Conservation (phyloP, 1,140 invertebrate species). For the Marisa cornuarietis region DNA sequence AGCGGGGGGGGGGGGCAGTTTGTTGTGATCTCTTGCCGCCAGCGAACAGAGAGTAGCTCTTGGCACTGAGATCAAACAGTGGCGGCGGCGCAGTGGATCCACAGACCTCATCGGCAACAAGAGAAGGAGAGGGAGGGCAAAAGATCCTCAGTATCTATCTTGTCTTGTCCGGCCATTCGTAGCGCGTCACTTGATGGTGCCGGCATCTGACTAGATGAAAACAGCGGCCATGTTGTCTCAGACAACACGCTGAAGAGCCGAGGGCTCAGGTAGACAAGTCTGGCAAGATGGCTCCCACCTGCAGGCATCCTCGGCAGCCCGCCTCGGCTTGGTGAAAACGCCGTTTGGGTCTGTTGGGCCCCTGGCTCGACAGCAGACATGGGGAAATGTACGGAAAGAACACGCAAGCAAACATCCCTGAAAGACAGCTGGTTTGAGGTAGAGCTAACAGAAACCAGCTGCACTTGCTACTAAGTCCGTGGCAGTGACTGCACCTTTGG, state of each 20-base stretch:
- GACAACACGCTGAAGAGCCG: slow-evolving; percentile 1
- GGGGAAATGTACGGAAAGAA: too few relatives aligned
- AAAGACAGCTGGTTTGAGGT: too few relatives aligned
- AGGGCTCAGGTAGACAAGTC: slow-evolving; percentile 2
- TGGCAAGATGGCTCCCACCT: slow-evolving; percentile 3
- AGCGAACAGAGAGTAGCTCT: background rate
- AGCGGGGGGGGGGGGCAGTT: background rate
- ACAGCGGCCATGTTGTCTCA: slow-evolving; percentile 2
- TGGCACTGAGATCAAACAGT: background rate
- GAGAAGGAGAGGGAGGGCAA: background rate
- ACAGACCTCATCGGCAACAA: background rate
- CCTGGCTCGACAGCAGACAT: too few relatives aligned
- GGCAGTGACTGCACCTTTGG: too few relatives aligned
- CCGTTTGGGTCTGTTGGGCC: too few relatives aligned
- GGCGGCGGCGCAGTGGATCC: background rate
- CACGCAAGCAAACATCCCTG: too few relatives aligned
- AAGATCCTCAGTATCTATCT: background rate
- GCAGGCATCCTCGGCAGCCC: background rate
- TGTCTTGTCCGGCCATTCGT: background rate
- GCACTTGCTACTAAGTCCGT: too few relatives aligned
- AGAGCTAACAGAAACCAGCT: too few relatives aligned
- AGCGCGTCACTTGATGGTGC: background rate
- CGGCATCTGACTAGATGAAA: background rate
- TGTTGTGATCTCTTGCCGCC: background rate
- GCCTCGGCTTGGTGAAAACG: background rate